These are phyloP conservation scores for Smutsia gigantea DNA, from an alignment of 2,797 vertebrate species.

Conservation along the genomic window DNA sequence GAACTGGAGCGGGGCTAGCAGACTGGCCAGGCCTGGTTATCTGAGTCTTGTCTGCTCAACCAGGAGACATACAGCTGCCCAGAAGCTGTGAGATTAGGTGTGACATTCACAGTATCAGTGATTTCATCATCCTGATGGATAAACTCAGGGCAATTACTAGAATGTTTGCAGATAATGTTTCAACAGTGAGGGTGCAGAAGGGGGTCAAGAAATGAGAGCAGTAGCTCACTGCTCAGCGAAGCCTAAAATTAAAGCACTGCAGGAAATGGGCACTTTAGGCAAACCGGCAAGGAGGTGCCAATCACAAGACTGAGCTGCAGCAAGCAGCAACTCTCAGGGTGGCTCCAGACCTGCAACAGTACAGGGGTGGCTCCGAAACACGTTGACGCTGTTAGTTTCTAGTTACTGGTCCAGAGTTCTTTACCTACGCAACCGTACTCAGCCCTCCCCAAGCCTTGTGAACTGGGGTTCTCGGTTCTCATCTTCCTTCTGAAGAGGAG, in stretches of 20 bases:
- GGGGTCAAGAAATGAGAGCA: neutral
- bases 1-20: too few species aligned
- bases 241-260: neutral
- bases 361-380: neutral
- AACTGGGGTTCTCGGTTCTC: neutral
- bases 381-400: too few species aligned
- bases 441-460: neutral
- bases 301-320: neutral
- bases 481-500: neutral
- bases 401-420: neutral
- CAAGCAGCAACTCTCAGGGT: neutral
- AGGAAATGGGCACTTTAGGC: neutral
- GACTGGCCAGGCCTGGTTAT: accelerated
- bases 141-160: neutral
- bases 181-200: neutral
- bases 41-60: neutral
- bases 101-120: neutral
- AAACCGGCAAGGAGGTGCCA: neutral
- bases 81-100: neutral
- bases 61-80: neutral
- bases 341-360: too few species aligned
- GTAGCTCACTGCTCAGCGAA: neutral
- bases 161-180: neutral
- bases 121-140: neutral
- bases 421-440: neutral